phyloP scores from a whole-genome alignment of 2,113 vertebrate genomes.

The Scartelaos histophorus region DNA sequence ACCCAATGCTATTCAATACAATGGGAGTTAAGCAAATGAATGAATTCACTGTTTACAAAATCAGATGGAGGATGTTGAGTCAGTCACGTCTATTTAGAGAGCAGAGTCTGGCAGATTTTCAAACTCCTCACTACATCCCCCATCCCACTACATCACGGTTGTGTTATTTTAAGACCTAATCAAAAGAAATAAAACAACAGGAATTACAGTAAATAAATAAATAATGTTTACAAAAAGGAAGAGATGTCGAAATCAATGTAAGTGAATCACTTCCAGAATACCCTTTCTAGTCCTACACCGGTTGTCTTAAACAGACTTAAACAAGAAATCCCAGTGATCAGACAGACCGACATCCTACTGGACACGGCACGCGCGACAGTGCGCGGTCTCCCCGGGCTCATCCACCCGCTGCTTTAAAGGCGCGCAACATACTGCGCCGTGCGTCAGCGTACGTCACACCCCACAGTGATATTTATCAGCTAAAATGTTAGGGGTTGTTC shows the following conservation, averaged over 20 bases:
- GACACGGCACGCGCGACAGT: background rate
- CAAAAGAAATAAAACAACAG: background rate
- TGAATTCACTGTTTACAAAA: background rate
- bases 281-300: conserved; percentile 9
- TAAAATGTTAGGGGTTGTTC: conserved; percentile 8
- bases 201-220: background rate
- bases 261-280: background rate
- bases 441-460: background rate
- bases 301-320: conserved; percentile 22
- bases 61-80: background rate
- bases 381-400: background rate
- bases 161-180: no score
- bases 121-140: no score
- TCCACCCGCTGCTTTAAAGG: background rate
- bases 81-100: background rate
- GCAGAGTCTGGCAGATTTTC: background rate
- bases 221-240: background rate
- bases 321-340: conserved; percentile 26
- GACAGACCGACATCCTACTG: conserved; percentile 3
- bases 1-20: no score
- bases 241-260: background rate
- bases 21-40: background rate
- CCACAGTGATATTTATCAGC: background rate
- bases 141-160: no score
- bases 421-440: background rate